Base-by-base conservation (phyloP, 2,888 invertebrate genomes). In the Nomada flava region DNA sequence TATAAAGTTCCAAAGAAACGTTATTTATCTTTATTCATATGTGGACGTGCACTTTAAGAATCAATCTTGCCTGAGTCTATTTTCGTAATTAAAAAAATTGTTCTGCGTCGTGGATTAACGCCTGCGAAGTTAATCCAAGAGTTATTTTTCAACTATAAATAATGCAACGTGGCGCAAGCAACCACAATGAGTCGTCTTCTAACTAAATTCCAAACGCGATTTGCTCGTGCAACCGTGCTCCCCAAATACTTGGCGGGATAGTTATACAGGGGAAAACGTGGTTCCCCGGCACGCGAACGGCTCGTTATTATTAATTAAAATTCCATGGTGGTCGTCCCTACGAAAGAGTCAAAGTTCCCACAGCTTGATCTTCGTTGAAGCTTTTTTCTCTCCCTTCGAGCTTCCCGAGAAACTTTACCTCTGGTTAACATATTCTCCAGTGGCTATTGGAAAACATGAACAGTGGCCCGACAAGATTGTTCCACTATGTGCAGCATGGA, bases 261-360 rank as follows among this genome's bases (percentile, higher is more conserved):
- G 60, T 60, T 36, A 36, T 70, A 23, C 59, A 50, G 15, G 20
- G 47, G 70, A 36, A 60, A 60, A 70, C 50, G 18, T 18, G 18
- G 52, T 68, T 23, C 10, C 1, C 1, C n/a, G 60, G 60, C 65
- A 62, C 71, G 76, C 70, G 44, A 52, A 42, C 52, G 11, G 59
- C 36, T 76, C 47, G 60, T 70, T 50, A 60, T 70, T 70, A 60
- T 60, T 70, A 76, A 76, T 71, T 76, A 71, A 76, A 76, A 76
- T 63, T 76, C 60, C 60, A 74, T 59, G 59, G 23, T 18, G 44
- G 29, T 23, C 42, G 29, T 20, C 4, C 29, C 47, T 29, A 47
- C 26, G 20, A 36, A 15, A 20, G 36, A 60, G 60, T 60, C 60
- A 70, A 70, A 70, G 60, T 70, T 70, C 36, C 29, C 18, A 18